These are phyloP conservation scores for Enteromius radiatus DNA, from an alignment of 2,797 vertebrate species.

Conservation along the genomic window DNA sequence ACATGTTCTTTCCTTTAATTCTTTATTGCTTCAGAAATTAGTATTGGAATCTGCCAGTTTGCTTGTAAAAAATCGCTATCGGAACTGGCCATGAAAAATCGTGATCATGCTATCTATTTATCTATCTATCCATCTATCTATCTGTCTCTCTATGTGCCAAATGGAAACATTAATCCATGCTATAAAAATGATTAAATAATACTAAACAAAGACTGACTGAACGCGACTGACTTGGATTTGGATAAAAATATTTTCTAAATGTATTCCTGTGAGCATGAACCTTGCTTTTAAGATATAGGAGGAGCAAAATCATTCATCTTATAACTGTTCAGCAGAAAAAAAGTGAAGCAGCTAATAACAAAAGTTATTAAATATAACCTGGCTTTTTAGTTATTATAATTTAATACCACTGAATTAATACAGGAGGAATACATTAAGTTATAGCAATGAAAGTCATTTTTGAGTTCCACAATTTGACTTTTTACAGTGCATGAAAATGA, in stretches of 20 bases:
- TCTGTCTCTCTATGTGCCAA: no score
- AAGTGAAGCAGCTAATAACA: not conserved
- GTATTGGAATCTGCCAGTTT: no score
- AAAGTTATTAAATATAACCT: not conserved
- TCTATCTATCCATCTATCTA: no score
- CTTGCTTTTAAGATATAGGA: not conserved
- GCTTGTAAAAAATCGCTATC: no score
- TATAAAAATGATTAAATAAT: not conserved
- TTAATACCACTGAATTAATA: not conserved
- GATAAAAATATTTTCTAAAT: not conserved
- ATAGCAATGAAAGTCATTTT: not conserved
- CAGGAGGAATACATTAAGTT: not conserved
- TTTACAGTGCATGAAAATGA: constrained; percentile 8
- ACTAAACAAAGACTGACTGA: not conserved
- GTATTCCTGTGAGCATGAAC: not conserved
- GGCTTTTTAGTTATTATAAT: not conserved
- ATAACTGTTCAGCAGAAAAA: not conserved
- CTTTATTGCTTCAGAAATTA: no score
- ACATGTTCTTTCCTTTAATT: no score
- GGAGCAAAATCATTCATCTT: not conserved
- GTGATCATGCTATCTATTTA: no score
- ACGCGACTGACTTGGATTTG: not conserved
- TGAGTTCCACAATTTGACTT: not conserved
- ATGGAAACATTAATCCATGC: not conserved
- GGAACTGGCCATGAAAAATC: no score